Evolutionary conservation across 2,888 invertebrate genomes (phyloP).

Genomic region (Andrena praecox): DNA sequence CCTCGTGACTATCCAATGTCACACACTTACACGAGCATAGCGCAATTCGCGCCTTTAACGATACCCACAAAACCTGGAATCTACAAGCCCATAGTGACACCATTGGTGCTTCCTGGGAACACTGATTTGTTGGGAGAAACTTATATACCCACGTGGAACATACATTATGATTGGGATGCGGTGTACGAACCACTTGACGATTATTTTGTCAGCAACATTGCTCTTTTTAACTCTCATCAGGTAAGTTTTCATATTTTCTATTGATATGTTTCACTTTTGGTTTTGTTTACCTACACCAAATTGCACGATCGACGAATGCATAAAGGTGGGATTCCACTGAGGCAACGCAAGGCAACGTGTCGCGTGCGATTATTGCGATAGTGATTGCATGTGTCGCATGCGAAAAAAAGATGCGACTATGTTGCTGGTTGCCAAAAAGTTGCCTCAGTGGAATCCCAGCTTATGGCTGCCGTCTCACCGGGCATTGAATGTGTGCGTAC

Average conservation of each 20-base stretch:
- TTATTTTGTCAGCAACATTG: slow-evolving; percentile 69
- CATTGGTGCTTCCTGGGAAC: slow-evolving; percentile 72
- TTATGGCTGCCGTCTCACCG: too few species aligned
- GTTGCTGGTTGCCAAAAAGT: too few species aligned
- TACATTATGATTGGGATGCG: slow-evolving; percentile 74
- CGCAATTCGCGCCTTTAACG: slow-evolving; percentile 51
- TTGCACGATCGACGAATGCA: too few species aligned
- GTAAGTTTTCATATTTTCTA: slow-evolving; percentile 55
- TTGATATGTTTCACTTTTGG: too few species aligned
- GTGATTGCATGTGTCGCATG: too few species aligned
- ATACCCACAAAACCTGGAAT: slow-evolving; percentile 62
- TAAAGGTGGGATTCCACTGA: too few species aligned
- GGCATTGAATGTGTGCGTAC: too few species aligned
- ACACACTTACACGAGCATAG: slow-evolving; percentile 69
- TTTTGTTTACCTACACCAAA: too few species aligned
- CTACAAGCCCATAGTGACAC: slow-evolving; percentile 75
- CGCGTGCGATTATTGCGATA: too few species aligned
- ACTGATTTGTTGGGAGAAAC: slow-evolving; percentile 55
- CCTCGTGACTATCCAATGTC: slow-evolving; percentile 57
- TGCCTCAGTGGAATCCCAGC: too few species aligned
- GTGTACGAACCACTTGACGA: slow-evolving; percentile 72
- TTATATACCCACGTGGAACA: slow-evolving; percentile 71
- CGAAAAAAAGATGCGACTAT: too few species aligned
- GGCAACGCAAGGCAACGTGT: too few species aligned
- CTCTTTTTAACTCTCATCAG: slow-evolving; percentile 76